These are phyloP conservation scores for Tetragonula carbonaria DNA, from an alignment of 2,888 invertebrate species.

Conservation along the genomic window DNA sequence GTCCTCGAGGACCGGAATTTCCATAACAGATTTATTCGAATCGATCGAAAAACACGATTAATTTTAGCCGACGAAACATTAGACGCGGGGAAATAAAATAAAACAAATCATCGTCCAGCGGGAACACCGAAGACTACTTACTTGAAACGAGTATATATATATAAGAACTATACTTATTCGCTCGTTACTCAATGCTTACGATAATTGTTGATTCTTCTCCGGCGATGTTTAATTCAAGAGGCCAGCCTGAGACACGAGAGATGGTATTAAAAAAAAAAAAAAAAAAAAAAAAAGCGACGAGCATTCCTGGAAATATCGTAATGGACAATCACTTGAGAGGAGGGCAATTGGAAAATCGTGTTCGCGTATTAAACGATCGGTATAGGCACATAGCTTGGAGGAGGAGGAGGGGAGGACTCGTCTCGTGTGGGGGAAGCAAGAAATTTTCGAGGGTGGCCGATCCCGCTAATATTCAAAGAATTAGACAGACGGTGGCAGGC, in stretches of 20 bases:
- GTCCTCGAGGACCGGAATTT: background rate
- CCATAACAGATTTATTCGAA: background rate
- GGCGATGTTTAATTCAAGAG: background rate
- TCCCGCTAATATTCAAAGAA: conserved; percentile 77
- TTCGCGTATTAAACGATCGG: conserved; percentile 24
- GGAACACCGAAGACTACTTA: background rate
- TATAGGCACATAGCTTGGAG: too few species aligned
- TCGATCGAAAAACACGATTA: background rate
- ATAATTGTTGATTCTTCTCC: background rate
- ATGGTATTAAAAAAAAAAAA: too few species aligned
- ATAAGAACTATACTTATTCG: background rate
- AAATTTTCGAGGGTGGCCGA: conserved; percentile 67
- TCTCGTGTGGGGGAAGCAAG: conserved; percentile 43
- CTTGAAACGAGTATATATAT: background rate
- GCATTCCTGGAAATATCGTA: background rate
- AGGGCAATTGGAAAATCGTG: background rate
- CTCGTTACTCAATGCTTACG: background rate
- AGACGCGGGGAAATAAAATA: background rate
- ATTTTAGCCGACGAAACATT: background rate
- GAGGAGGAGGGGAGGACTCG: background rate
- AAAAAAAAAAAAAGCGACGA: background rate
- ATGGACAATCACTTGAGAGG: background rate
- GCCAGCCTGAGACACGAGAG: background rate
- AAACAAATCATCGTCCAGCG: background rate
- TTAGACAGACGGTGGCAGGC: conserved; percentile 76